Evolutionary conservation across 2,113 vertebrate species (phyloP).

Genomic region (Perca schrenkii): DNA sequence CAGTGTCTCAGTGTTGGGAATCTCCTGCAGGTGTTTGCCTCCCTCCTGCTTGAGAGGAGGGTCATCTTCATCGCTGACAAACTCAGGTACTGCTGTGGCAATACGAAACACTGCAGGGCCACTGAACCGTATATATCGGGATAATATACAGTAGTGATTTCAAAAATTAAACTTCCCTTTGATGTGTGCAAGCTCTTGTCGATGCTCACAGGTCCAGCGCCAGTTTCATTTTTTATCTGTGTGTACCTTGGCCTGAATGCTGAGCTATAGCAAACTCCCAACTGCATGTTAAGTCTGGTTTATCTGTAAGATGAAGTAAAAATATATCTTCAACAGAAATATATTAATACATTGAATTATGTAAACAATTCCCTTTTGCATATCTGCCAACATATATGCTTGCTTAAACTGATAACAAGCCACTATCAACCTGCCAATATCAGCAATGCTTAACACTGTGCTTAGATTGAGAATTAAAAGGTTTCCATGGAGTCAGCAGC

Average conservation of each 20-base stretch:
- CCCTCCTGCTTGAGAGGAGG: conserved; percentile 94
- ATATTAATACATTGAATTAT: not conserved
- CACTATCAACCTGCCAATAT: not conserved
- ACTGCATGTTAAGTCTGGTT: conserved; percentile 19
- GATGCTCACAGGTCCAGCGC: not conserved
- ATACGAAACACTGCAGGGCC: not conserved
- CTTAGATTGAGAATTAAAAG: not conserved
- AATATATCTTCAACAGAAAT: no score
- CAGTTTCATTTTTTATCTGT: conserved; percentile 1
- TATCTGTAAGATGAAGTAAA: conserved; percentile 9
- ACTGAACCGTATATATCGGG: not conserved
- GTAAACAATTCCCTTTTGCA: not conserved
- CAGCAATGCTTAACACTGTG: not conserved
- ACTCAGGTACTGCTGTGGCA: conserved; percentile 86
- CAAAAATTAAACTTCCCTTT: not conserved
- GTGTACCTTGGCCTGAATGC: conserved; percentile 21
- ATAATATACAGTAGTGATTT: not conserved
- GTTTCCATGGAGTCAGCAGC: not conserved
- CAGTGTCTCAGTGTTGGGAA: conserved; percentile 90
- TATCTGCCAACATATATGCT: not conserved
- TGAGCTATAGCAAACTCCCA: not conserved
- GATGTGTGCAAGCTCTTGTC: not conserved
- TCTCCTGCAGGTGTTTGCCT: conserved; percentile 92
- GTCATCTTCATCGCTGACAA: conserved; percentile 97
- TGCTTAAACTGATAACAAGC: not conserved